Evolutionary conservation across 1,140 invertebrate genomes (phyloP), one percentile per base, ranked within the genome.

Genomic region (Drosophila pectinifera): DNA sequence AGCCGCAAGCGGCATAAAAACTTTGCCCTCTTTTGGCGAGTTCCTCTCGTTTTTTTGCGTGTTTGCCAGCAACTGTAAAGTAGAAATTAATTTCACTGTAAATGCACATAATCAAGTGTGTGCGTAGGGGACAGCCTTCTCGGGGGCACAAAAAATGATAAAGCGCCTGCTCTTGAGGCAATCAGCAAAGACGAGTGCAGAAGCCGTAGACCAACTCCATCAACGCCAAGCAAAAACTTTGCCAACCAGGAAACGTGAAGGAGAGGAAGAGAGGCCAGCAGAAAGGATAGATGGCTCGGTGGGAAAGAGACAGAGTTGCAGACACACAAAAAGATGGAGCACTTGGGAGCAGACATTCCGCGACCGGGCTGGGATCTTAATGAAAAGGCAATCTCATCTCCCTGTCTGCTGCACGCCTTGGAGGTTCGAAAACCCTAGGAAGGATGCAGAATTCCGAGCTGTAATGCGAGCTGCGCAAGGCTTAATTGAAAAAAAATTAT

Each of bases 61-160:
- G 51, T 65, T 63, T 74, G 26, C 46, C 39, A 43, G 62, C 73
- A 69, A 82, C 73, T 77, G 39, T 56, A 81, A 82, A 86, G 82
- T 85, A 76, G 78, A 88, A 88, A 82, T 86, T 86, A 86, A 88
- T 86, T 86, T 88, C 78, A 82, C 82, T 86, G 83, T 81, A 86
- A 85, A 85, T 86, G 82, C 82, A 74, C 78, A 88, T 86, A 88
- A 86, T 86, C 83, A 86, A 85, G 82, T 78, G 78, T 86, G 81
- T 64, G 82, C 68, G 63, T 70, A 34, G 54, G 49, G 36, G 43
- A 43, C 18, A 34, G 42, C 18, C 43, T 49, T 39, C 38, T 61
- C 31, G 13, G 22, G 38, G 55, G 18, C 20, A 20, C 26, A 67
- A 55, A 61, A 76, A 69, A 83, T 62, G 80, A 75, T 75, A 63